Base-by-base conservation (phyloP, 1,140 invertebrate genomes). In the Drosophila trapezifrons region DNA sequence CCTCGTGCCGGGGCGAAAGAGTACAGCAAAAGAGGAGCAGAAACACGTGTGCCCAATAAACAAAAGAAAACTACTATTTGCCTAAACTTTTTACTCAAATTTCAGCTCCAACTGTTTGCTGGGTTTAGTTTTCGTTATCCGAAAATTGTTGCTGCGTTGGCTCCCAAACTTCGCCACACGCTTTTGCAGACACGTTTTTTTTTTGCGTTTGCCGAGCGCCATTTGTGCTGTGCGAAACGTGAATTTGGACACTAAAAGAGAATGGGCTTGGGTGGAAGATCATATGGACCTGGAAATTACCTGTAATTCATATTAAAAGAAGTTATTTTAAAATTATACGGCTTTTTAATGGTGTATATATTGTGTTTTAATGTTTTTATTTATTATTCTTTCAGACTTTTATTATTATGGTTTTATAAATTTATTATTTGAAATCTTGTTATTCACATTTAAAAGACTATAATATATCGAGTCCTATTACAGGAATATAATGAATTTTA, bases 131-230 rank as follows among this genome's bases (percentile, higher is more conserved):
- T 22, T 70, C 10, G 38, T 40, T 47, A 54, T 54, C 18, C 45
- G 6, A 59, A 54, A 66, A 15, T 38, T 72, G 46, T 46, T 62
- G 67, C 20, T 72, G 43, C n/a, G 37, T 72, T 51, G 47, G 37
- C 20, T 40, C 12, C 8, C 32, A 45, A 73, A 38, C 42, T 70
- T 55, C 7, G n/a, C 42, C 37, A 56, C 69, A 74, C 69, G 70
- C 55, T 74, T 74, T 74, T 74, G 47, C 42, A 27, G 54, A 60
- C 69, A 72, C 67, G 67, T 71, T 71, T 71, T 69, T 51, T 70
- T 71, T 40, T 10, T 17, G 32, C 15, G 8, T 12, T 17, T 29
- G 51, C 49, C 29, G 17, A 62, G 9, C 60, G 60, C 54, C 54
- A 47, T 65, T 64, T 63, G 22, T 37, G 25, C 18, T 63, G 2